Base-by-base conservation (phyloP, 2,113 vertebrate species). In the Oryzias melastigma region DNA sequence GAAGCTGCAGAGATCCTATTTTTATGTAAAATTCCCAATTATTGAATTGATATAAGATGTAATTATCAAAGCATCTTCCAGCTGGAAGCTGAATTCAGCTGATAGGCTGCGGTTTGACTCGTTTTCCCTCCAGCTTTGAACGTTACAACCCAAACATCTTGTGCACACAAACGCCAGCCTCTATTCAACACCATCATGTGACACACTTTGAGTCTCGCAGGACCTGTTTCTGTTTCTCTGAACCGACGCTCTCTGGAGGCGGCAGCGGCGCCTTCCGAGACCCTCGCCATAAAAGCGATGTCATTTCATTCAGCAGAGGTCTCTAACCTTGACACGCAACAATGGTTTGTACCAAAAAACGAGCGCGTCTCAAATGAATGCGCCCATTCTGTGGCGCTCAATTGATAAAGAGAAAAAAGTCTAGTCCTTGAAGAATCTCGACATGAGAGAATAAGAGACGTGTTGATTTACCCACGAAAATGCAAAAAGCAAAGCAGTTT, bases 171-270 rank as follows among this genome's bases (percentile, higher is more conserved):
- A 66, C 19, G 19, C 20, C 52, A 24, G 13, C 41, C 44, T 72
- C 18, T 29, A 19, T 48, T 64, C 65, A 64, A 65, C 51, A 24
- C n/a, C n/a, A 52, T 43, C 50, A 48, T 15, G 59, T 62, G 75
- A 78, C 71, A 78, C 77, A 75, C 56, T 65, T 67, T 42, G 16
- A 45, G 35, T 54, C 77, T 57, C 65, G 1, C 17, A 27, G 65
- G 74, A 73, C 1, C 44, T 0, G 59, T 71, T 52, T 65, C 68
- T 71, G 54, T 73, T 68, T 71, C 65, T 77, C 56, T 6, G 44
- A 68, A 63, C 43, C 54, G 25, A 20, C 2, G 16, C 64, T 49
- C 73, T 40, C 54, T n/a, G 24, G 41, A 65, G 58, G 52, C n/a
- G 10, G 59, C 52, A 42, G 13, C 50, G 35, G 13, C 48, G 29